phyloP scores from a whole-genome alignment of 2,888 invertebrate species.

The Xanthia icteritia region DNA sequence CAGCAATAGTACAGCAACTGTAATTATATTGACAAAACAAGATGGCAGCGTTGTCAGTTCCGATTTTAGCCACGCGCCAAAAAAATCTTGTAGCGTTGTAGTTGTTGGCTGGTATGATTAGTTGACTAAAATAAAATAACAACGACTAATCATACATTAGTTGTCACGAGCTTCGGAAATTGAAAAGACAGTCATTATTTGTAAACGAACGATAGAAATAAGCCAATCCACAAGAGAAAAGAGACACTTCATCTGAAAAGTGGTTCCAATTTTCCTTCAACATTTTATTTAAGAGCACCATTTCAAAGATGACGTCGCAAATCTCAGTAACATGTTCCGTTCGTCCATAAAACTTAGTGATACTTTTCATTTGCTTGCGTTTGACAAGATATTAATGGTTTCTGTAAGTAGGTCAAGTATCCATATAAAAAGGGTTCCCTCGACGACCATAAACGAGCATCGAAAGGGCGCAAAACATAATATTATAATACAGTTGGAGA shows the following conservation, averaged over 20 bases:
- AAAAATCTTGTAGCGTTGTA: no score
- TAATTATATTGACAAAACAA: no score
- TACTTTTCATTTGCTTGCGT: conserved; percentile 44
- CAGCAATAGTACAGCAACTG: no score
- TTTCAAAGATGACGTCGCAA: conserved; percentile 12
- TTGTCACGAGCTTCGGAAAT: neutral
- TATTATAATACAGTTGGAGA: neutral
- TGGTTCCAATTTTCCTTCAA: conserved; percentile 8
- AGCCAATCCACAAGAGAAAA: neutral
- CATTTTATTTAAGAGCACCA: conserved; percentile 6
- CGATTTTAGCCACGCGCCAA: no score
- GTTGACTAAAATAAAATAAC: no score
- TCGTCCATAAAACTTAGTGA: conserved; percentile 35
- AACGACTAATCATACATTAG: no score
- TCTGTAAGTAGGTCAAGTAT: conserved; percentile 61
- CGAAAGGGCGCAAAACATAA: conserved; percentile 16
- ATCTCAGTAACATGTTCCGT: conserved; percentile 25
- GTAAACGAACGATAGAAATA: neutral
- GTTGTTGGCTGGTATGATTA: no score
- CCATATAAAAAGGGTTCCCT: conserved; percentile 45
- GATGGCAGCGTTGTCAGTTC: no score
- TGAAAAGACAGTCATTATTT: neutral
- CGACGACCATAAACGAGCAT: conserved; percentile 25
- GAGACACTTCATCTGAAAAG: neutral
- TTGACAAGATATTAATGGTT: conserved; percentile 66